Base-by-base conservation (phyloP, 2,113 vertebrate genomes). In the Fregata magnificens region DNA sequence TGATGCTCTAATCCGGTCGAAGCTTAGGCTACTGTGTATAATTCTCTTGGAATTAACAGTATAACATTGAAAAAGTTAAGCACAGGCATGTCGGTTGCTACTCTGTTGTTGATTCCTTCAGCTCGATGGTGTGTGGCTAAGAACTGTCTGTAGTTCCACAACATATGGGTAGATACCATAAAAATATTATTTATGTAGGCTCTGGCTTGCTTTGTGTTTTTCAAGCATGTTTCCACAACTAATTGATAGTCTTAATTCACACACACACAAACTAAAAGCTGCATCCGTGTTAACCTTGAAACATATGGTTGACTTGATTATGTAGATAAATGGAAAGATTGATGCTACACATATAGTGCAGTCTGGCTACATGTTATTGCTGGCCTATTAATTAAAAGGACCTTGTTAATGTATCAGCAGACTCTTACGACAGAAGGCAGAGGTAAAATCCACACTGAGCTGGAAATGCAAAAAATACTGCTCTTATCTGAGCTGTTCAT, bases 81-180 rank as follows among this genome's bases (percentile, higher is more conserved):
- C 19, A 55, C 29, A 61, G 40, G 18, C 31, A 16, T 40, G 40
- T 16, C 3, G 5, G 5, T 89, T 89, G 7, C 61, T 82, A 24
- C 26, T 44, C 17, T 67, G 50, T 47, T 42, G 12, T 56, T 67
- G 61, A 56, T 73, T 90, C 47, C 53, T 86, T 87, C 44, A 61
- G 31, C 58, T 83, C 0, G 0, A 36, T 72, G 36, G 22, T 56
- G 16, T 66, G 38, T 0, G 0, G 28, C 52, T 95, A 50, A 91
- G 72, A 97, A 91, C 82, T 79, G 7, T 79, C 79, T 40, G 12
- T 40, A 36, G 32, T 84, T 95, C n/a, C 25, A 71, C 15, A 77
- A 72, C 28, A 21, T 38, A 61, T n/a, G 44, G 47, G 17, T 58
- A 67, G 49, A 89, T 69, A 40, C 21, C 10, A n/a, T 52, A 36